Evolutionary conservation across 1,140 invertebrate genomes (phyloP), one percentile per base, ranked within the genome.

Genomic region (Dendrolimus punctatus): DNA sequence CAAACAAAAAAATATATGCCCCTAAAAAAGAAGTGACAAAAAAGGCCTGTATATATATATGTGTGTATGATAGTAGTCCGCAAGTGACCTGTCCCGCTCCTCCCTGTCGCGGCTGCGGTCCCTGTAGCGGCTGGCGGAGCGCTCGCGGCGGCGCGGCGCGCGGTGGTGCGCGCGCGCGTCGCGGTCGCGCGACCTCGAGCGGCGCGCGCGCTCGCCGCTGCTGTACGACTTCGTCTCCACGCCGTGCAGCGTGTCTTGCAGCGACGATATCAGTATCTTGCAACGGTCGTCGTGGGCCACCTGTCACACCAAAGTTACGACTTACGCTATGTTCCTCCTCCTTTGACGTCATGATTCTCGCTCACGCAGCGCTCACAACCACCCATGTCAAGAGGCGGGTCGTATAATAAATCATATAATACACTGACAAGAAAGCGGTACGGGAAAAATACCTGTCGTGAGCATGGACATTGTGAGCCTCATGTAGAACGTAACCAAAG

Each of bases 161-260:
- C 91, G 69, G 92, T 96, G 87, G 66, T 91, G 90, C 6, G 89
- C 83, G 54, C 95, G 87, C 47, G 96, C 94, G 49, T 90, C 88
- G 54, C 95, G 85, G 51, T 97, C 95, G 39, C 96, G 90, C 0
- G 95, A 96, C 38, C 95, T 90, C 0, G 95, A 96, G 23, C 95
- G 89, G 39, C 90, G 80, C 53, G 57, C 84, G 66, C 90, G 63
- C 91, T 83, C 81, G 46, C 75, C 72, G 51, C 60, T 93, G 47
- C 95, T 95, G 80, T 98, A 98, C 58, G 95, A 97, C 82, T 99
- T 99, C 3, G 95, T 94, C 87, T 99, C 97, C n/a, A 99, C 96
- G 10, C 97, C 98, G 81, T 98, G 93, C 39, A 99, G 86, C 10
- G 98, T 99, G 77, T 99, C 98, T 88, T 99, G 95, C 2, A 99